phyloP scores from a whole-genome alignment of 2,797 vertebrate species.

The Muraenolepis orangiensis region DNA sequence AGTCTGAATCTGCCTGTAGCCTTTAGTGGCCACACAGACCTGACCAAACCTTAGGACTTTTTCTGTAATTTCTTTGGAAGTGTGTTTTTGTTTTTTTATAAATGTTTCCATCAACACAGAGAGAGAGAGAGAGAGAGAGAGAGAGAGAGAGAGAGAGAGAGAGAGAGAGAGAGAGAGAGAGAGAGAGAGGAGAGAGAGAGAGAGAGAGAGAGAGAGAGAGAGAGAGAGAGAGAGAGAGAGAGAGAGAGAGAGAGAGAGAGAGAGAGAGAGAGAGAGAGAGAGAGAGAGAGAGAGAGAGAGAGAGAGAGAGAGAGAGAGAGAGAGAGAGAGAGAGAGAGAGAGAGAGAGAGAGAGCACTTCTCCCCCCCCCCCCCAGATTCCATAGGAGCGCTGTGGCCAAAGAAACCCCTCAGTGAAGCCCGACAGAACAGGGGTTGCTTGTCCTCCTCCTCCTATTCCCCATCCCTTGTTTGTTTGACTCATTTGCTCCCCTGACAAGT shows the following conservation, averaged over 20 bases:
- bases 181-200: no score
- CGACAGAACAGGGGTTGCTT: conserved; percentile 65
- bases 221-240: no score
- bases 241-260: no score
- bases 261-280: not conserved
- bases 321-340: not conserved
- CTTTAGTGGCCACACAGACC: conserved; percentile 61
- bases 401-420: conserved; percentile 69
- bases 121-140: no score
- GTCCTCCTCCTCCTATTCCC: conserved; percentile 56
- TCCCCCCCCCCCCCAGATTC: conserved; percentile 73
- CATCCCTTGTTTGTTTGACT: conserved; percentile 72
- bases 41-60: conserved; percentile 59
- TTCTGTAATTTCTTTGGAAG: conserved; percentile 42
- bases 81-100: conserved; percentile 55
- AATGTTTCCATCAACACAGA: conserved; percentile 65
- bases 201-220: no score
- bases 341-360: conserved; percentile 68
- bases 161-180: no score
- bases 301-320: conserved; percentile 59
- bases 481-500: conserved; percentile 73
- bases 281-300: conserved; percentile 2
- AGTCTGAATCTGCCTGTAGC: conserved; percentile 59
- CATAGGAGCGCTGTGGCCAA: conserved; percentile 63
- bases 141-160: no score